phyloP scores from a whole-genome alignment of 2,113 vertebrate genomes.

The Euleptes europaea region DNA sequence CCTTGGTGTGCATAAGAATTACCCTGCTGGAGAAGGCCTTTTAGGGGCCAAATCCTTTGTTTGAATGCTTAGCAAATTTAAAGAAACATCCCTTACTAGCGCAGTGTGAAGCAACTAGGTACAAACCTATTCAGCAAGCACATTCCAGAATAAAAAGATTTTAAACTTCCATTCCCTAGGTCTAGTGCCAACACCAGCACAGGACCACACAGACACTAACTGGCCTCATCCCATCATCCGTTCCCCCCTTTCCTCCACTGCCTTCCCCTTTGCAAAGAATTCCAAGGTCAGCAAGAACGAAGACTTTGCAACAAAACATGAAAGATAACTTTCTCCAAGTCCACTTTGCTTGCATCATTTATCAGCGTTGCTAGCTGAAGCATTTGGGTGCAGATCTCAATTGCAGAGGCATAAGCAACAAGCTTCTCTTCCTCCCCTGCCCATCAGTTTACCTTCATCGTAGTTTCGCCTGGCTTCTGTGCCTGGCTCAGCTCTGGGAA shows the following conservation, averaged over 20 bases:
- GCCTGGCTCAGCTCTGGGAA: conserved; percentile 82
- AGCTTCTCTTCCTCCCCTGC: no score
- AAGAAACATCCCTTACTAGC: not conserved
- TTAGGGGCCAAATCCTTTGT: not conserved
- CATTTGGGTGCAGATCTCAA: not conserved
- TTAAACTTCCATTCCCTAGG: not conserved
- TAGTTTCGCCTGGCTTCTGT: conserved; percentile 79
- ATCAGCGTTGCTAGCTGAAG: not conserved
- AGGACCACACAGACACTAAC: not conserved
- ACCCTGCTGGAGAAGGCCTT: not conserved
- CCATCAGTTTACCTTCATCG: conserved; percentile 80
- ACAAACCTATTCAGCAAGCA: not conserved
- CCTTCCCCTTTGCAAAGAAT: not conserved
- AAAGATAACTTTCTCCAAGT: not conserved
- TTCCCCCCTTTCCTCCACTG: not conserved
- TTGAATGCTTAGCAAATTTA: not conserved
- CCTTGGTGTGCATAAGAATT: not conserved
- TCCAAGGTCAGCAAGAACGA: not conserved
- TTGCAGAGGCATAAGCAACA: not conserved
- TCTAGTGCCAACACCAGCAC: not conserved
- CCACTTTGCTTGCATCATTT: not conserved
- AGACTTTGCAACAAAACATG: not conserved
- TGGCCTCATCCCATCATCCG: not conserved
- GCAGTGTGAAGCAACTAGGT: not conserved
- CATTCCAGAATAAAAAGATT: not conserved